Evolutionary conservation across 2,888 invertebrate genomes (phyloP).

Genomic region (Drosophila nigricruria): DNA sequence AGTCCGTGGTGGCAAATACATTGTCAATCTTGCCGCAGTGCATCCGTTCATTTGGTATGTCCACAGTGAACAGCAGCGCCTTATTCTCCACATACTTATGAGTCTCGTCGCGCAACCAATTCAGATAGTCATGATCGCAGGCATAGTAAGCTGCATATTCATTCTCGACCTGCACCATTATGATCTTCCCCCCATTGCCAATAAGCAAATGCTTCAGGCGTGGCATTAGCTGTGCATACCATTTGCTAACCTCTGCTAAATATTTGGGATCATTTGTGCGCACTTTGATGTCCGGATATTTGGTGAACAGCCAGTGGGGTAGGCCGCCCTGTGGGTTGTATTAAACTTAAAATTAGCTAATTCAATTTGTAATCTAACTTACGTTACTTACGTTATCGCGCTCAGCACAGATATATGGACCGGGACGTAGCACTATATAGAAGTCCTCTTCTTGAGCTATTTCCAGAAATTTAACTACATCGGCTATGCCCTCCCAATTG

Average conservation of each 20-base stretch:
- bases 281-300: slow-evolving; percentile 87
- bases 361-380: not conserved
- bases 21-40: slow-evolving; percentile 89
- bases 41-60: slow-evolving; percentile 87
- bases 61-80: slow-evolving; percentile 92
- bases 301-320: slow-evolving; percentile 90
- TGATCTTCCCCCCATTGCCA: slow-evolving; percentile 93
- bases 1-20: slow-evolving; percentile 92
- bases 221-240: slow-evolving; percentile 87
- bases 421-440: slow-evolving; percentile 92
- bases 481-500: slow-evolving; percentile 88
- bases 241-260: slow-evolving; percentile 86
- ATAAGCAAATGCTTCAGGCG: slow-evolving; percentile 86
- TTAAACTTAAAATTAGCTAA: too few species aligned
- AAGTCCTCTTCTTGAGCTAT: slow-evolving; percentile 92
- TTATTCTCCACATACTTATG: slow-evolving; percentile 78
- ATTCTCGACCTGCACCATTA: slow-evolving; percentile 95
- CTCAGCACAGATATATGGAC: slow-evolving; percentile 97
- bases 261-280: slow-evolving; percentile 88
- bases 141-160: slow-evolving; percentile 94
- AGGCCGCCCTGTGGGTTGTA: slow-evolving; percentile 89
- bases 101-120: slow-evolving; percentile 89
- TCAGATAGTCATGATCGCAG: slow-evolving; percentile 90
- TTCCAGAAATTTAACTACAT: slow-evolving; percentile 89
- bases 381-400: slow-evolving; percentile 88